A percentile compares a stretch with the other conserved stretches of the same genome.
These are phyloP conservation scores for Tenthredo notha DNA, from an alignment of 2,888 invertebrate genomes.

Conservation along the genomic window DNA sequence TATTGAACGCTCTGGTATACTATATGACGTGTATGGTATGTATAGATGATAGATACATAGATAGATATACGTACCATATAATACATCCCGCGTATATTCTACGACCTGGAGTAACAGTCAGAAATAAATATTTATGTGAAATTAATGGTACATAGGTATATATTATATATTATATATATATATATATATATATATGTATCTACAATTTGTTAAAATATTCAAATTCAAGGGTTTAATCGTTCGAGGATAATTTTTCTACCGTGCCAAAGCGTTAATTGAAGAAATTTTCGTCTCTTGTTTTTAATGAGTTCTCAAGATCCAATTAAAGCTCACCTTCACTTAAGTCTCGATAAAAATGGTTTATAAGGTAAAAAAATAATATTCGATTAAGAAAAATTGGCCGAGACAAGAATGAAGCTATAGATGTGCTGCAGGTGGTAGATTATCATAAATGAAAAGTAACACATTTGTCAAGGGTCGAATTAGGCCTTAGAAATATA, in stretches of 20 bases:
- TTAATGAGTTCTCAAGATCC: slow-evolving; percentile 32
- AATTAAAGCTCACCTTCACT: slow-evolving; percentile 1
- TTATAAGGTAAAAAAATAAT: not conserved
- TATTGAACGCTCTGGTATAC: slow-evolving; percentile 29
- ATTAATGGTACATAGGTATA: not conserved
- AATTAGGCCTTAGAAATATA: not conserved
- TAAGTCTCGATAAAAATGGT: not conserved
- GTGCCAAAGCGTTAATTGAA: slow-evolving; percentile 5
- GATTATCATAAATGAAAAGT: not conserved
- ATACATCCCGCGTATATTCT: not conserved
- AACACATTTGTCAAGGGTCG: slow-evolving; percentile 2
- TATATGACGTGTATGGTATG: not conserved
- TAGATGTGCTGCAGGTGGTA: too few relatives aligned
- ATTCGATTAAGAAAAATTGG: not conserved
- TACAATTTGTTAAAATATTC: not conserved
- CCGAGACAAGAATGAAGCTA: not conserved
- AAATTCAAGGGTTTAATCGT: not conserved
- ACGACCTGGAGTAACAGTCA: not conserved
- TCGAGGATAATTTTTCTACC: not conserved
- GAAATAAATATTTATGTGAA: not conserved
- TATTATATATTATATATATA: not conserved
- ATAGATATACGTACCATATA: not conserved
- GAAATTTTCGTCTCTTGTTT: slow-evolving; percentile 4
- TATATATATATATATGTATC: not conserved
- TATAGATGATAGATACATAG: not conserved